Evolutionary conservation across 2,113 vertebrate species (phyloP).

Genomic region (Sebastes fasciatus): DNA sequence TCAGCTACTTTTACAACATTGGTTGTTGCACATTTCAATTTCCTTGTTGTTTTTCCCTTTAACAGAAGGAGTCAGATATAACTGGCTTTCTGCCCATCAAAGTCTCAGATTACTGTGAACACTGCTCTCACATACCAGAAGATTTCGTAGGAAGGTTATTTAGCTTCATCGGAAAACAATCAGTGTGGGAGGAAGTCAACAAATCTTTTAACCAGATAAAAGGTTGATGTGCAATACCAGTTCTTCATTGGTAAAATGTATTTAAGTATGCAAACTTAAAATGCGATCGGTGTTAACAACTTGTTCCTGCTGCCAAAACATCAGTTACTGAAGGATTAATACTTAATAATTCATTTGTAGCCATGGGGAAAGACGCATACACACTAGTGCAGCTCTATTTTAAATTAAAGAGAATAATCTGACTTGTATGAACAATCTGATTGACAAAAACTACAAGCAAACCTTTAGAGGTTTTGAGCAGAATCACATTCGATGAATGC

Average conservation of each 20-base stretch:
- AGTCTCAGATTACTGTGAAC: background rate
- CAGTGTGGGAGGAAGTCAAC: background rate
- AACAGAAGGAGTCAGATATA: background rate
- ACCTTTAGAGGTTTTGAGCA: background rate
- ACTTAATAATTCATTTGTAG: background rate
- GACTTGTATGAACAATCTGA: background rate
- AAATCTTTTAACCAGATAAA: background rate
- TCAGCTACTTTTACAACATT: background rate
- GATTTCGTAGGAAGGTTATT: background rate
- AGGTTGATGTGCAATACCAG: background rate
- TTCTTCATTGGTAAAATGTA: background rate
- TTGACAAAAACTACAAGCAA: background rate
- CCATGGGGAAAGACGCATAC: background rate
- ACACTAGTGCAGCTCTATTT: background rate
- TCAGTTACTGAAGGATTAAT: background rate
- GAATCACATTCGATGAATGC: background rate
- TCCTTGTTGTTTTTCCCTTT: background rate
- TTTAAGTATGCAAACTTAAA: background rate
- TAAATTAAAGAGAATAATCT: background rate
- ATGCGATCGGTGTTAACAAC: background rate
- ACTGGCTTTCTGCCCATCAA: background rate
- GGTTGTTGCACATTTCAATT: background rate
- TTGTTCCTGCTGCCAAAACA: background rate
- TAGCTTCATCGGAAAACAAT: background rate
- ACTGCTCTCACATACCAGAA: too few species aligned